Conservation (phyloP, 2,113 vertebrate genomes). For the Cichladusa arquata region DNA sequence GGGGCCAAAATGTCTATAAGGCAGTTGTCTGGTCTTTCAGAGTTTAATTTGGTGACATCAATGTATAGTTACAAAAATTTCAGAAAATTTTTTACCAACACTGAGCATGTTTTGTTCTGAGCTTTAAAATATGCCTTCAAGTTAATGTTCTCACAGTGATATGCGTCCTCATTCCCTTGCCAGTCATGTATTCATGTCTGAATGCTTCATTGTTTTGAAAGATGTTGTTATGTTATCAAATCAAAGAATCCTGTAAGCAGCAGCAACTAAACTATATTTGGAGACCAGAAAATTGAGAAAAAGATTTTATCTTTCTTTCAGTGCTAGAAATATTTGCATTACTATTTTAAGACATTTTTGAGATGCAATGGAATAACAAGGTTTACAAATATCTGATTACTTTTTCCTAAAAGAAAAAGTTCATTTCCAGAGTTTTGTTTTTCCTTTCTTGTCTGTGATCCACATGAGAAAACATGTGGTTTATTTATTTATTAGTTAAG, state of each 20-base stretch:
- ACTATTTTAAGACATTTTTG: background rate
- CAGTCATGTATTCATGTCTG: background rate
- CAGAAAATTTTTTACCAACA: background rate
- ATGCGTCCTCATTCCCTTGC: background rate
- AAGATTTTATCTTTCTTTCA: background rate
- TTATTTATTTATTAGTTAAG: background rate
- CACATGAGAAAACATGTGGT: background rate
- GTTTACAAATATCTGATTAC: background rate
- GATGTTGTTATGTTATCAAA: background rate
- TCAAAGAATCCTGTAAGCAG: background rate
- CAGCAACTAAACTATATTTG: background rate
- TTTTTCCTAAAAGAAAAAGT: background rate
- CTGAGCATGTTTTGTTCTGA: background rate
- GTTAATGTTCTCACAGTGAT: background rate
- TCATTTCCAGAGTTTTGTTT: background rate
- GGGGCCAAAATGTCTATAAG: background rate
- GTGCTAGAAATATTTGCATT: background rate
- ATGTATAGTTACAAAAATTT: background rate
- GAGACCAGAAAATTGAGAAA: background rate
- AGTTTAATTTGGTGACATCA: background rate
- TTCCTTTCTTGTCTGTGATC: background rate
- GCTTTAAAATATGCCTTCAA: background rate
- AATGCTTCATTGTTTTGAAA: background rate
- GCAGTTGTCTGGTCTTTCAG: background rate
- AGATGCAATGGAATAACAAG: background rate